Evolutionary conservation across 2,888 invertebrate genomes (phyloP), one percentile per base, ranked within the genome.

Genomic region (Heliconius ismenius): DNA sequence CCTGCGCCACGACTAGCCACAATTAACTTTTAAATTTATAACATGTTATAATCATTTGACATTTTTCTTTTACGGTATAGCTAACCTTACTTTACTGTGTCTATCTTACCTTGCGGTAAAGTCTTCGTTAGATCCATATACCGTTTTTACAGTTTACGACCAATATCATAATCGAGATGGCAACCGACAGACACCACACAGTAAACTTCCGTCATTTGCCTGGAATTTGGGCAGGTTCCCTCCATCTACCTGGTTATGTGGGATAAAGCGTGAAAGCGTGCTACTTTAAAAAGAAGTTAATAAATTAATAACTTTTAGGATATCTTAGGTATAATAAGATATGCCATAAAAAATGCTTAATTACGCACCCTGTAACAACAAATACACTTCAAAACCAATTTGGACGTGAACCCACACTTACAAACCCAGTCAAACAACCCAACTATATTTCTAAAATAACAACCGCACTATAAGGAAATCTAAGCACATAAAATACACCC

Each of bases 71-170:
- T 60, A 60, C 49, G 49, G 18, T 13, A 49, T 21, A 74, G 54
- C 58, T 28, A 24, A 72, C 39, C 62, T 60, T 24, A 9, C n/a
- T 9, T 26, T 75, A 49, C 67, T 26, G 62, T 62, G 39, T n/a
- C 49, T 9, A 28, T n/a, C 74, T 75, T 75, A 74, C 43, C 24
- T 58, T 79, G 78, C 79, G 77, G 78, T 79, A 74, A 75, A 73
- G 75, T 73, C 65, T 75, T 75, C 73, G 68, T 58, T 73, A 67
- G 32, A 62, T 67, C 72, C 62, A 76, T 77, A 76, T 81, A 81
- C 81, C 79, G 81, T 80, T 81, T 73, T 74, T 79, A 49, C 73
- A 76, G 74, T 65, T 58, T 75, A 72, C 74, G 80, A 76, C 76
- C 76, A 74, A 70, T 75, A 75, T 76, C 74, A 65, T 75, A 79